Percentiles rank a stretch among this genome's conserved stretches.
phyloP scores from a whole-genome alignment of 1,140 invertebrate genomes.

The Drosophila busckii region DNA sequence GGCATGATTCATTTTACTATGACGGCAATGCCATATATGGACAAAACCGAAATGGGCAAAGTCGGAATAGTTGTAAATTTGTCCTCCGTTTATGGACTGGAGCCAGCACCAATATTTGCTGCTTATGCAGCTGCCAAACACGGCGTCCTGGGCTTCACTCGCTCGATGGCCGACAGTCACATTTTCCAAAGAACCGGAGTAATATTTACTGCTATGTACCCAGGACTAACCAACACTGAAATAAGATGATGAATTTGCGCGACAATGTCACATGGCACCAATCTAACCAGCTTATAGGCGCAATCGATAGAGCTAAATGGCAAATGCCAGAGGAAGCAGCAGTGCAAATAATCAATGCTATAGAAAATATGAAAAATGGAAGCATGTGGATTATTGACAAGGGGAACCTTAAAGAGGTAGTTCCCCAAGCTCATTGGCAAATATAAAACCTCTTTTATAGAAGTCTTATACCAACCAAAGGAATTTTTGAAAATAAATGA shows the following conservation, averaged over 20 bases:
- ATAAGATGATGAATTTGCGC: constrained; percentile 69
- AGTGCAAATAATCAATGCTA: constrained; percentile 55
- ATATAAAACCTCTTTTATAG: constrained; percentile 24
- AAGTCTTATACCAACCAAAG: too few species aligned
- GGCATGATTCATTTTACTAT: constrained; percentile 61
- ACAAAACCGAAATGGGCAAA: constrained; percentile 81
- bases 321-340: constrained; percentile 67
- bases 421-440: constrained; percentile 60
- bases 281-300: constrained; percentile 51
- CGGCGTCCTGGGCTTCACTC: constrained; percentile 80
- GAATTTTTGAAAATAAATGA: too few species aligned
- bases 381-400: constrained; percentile 63
- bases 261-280: constrained; percentile 63
- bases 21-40: constrained; percentile 79
- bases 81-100: constrained; percentile 82
- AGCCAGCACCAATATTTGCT: constrained; percentile 70
- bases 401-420: constrained; percentile 61
- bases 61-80: constrained; percentile 84
- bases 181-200: constrained; percentile 61
- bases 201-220: constrained; percentile 62
- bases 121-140: constrained; percentile 80
- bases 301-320: constrained; percentile 58
- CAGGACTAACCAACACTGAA: constrained; percentile 59
- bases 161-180: constrained; percentile 67
- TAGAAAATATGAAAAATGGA: constrained; percentile 68